These are phyloP conservation scores for Malurus melanocephalus DNA, from an alignment of 2,113 vertebrate genomes.

Conservation along the genomic window DNA sequence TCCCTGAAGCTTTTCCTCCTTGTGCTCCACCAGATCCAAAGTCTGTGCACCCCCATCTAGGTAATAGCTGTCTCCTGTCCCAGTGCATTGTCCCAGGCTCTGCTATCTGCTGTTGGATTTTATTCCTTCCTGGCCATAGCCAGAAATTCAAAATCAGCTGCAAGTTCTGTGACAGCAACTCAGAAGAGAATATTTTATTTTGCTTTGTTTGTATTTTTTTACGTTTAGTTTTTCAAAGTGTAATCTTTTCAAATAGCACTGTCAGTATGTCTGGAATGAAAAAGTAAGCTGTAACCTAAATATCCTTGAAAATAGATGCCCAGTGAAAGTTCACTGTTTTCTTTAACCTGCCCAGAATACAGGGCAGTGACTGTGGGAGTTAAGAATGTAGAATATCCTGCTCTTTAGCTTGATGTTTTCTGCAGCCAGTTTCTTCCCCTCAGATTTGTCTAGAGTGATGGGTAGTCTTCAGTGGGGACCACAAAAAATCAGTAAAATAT, in stretches of 20 bases:
- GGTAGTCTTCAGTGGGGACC: background rate
- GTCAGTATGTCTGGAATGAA: background rate
- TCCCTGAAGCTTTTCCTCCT: background rate
- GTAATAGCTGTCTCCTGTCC: background rate
- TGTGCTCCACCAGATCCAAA: background rate
- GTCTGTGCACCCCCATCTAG: background rate
- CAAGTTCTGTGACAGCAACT: background rate
- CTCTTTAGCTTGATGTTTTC: background rate
- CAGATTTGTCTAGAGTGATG: background rate
- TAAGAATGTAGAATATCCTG: background rate
- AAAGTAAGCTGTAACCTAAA: background rate
- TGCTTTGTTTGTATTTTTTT: background rate
- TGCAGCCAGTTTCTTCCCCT: background rate
- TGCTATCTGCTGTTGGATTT: rapidly evolving
- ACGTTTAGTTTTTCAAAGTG: background rate
- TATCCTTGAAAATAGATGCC: background rate
- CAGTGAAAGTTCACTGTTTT: background rate
- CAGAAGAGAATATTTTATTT: background rate
- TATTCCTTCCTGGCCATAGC: background rate
- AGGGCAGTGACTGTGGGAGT: background rate
- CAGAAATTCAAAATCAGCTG: background rate
- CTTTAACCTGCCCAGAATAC: background rate
- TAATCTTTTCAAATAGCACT: background rate
- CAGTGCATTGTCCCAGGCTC: rapidly evolving
- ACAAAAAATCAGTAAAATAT: background rate